phyloP scores from a whole-genome alignment of 1,140 invertebrate genomes.

The Diachasmimorpha longicaudata region DNA sequence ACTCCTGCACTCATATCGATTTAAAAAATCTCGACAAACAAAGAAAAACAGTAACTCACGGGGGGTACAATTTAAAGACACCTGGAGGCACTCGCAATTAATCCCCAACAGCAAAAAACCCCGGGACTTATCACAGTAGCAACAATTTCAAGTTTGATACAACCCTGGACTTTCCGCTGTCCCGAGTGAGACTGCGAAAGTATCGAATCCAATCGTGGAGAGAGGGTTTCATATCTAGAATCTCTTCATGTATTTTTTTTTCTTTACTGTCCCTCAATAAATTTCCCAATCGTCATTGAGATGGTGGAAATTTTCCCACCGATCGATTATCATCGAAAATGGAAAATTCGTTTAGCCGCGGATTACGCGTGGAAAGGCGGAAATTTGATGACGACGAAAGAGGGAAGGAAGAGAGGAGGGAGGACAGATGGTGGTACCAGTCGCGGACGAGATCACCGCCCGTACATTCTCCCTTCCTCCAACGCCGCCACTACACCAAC shows the following conservation, averaged over 20 bases:
- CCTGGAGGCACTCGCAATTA: not conserved
- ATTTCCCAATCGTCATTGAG: not conserved
- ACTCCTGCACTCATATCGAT: no score
- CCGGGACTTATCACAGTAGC: not conserved
- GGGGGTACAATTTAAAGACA: not conserved
- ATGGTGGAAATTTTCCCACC: not conserved
- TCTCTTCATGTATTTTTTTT: not conserved
- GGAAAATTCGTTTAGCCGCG: not conserved
- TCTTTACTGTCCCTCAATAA: not conserved
- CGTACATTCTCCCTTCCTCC: not conserved
- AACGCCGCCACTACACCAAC: not conserved
- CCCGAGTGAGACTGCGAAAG: not conserved
- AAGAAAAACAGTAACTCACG: no score
- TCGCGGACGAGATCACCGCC: conserved; percentile 19
- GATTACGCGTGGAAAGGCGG: not conserved
- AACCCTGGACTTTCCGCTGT: not conserved
- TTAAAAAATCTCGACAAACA: no score
- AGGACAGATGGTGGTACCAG: conserved; percentile 19
- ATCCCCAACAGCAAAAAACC: not conserved
- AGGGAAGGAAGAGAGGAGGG: not conserved
- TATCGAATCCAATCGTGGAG: not conserved
- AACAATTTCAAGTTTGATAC: not conserved
- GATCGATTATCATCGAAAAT: not conserved
- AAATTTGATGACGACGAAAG: not conserved
- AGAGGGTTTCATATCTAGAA: not conserved